phyloP scores from a whole-genome alignment of 2,113 vertebrate species.

The Phodopus roborovskii region DNA sequence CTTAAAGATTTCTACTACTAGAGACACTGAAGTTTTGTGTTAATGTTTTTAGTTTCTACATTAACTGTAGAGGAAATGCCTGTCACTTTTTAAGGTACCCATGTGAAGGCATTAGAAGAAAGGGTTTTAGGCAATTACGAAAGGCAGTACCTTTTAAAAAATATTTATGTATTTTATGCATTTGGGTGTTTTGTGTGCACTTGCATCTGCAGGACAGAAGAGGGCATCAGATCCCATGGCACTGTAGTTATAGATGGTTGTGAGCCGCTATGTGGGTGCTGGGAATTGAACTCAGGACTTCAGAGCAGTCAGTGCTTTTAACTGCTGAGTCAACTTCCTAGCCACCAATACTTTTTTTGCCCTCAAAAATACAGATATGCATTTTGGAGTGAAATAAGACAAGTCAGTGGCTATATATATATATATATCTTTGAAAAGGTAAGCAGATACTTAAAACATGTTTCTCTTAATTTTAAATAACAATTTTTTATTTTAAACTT shows the following conservation, averaged over 20 bases:
- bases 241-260: neutral
- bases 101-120: neutral
- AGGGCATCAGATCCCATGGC: neutral
- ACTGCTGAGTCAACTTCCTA: neutral
- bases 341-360: neutral
- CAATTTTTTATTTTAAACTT: neutral
- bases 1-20: neutral
- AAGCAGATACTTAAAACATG: conserved; percentile 1
- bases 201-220: neutral
- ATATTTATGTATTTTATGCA: neutral
- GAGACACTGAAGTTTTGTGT: conserved; percentile 10
- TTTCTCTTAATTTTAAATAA: conserved; percentile 19
- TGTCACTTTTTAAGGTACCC: conserved; percentile 15
- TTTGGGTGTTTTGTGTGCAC: neutral
- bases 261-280: neutral
- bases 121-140: neutral
- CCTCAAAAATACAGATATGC: conserved; percentile 28
- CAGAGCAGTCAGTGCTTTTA: neutral
- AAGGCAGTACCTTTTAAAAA: conserved; percentile 7
- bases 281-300: neutral
- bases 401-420: neutral
- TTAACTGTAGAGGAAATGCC: neutral
- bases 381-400: conserved; percentile 30
- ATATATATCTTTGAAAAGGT: conserved; percentile 33
- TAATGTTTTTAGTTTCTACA: conserved; percentile 30